A percentile compares a stretch with the other conserved stretches of the same genome.
These are phyloP conservation scores for Megathymus violae DNA, from an alignment of 1,140 invertebrate genomes.

Conservation along the genomic window DNA sequence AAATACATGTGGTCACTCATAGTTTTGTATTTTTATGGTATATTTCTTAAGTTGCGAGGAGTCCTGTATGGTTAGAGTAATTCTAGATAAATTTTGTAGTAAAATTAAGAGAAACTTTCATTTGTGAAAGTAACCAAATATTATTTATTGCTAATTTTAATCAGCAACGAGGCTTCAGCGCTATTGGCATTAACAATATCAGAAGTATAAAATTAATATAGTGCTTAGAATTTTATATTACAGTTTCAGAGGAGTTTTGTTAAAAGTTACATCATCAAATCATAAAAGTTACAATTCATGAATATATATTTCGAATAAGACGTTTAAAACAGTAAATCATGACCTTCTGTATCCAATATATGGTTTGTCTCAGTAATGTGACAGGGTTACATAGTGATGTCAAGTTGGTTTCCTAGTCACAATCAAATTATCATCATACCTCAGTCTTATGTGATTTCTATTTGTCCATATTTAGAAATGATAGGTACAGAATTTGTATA, in stretches of 20 bases:
- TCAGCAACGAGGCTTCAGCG: neutral
- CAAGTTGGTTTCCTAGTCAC: constrained; percentile 10
- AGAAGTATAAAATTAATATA: constrained; percentile 5
- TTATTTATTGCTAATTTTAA: constrained; percentile 22
- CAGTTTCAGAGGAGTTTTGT: no score
- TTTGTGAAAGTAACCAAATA: constrained; percentile 29
- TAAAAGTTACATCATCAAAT: no score
- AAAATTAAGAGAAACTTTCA: constrained; percentile 1
- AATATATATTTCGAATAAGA: no score
- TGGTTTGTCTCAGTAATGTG: neutral
- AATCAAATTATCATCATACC: constrained; percentile 6
- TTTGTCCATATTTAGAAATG: constrained; percentile 11
- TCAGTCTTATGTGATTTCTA: constrained; percentile 4
- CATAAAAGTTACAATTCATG: no score
- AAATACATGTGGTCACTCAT: constrained; percentile 68
- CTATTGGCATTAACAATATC: neutral
- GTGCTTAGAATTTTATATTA: constrained; percentile 15
- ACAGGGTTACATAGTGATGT: constrained; percentile 7
- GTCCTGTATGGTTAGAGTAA: constrained; percentile 28
- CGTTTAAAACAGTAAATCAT: neutral
- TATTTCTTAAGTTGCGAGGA: constrained; percentile 48
- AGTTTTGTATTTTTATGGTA: constrained; percentile 63
- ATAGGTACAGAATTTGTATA: constrained; percentile 1
- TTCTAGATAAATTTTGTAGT: constrained; percentile 6
- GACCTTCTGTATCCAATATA: no score